Evolutionary conservation across 2,113 vertebrate genomes (phyloP), one percentile per base, ranked within the genome.

Genomic region (Acrocephalus arundinaceus): DNA sequence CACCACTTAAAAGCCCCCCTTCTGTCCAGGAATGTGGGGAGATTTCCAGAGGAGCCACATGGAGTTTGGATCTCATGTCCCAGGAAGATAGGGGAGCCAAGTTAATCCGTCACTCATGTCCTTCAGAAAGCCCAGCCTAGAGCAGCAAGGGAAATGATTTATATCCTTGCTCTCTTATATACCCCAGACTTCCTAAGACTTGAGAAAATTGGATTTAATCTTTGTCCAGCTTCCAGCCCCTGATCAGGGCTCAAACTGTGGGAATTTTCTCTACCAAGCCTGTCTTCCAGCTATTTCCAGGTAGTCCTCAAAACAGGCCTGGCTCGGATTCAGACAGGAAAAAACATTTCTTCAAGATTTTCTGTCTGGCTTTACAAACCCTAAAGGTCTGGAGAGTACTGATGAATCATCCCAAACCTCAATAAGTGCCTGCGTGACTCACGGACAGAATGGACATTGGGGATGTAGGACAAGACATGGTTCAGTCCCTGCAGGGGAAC

Each of bases 261-360:
- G 75, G 73, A 90, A 33, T 33, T 43, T 84, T 89, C 88, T 31
- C 58, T 6, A 1, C 61, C 54, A 87, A 85, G 55, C 46, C 22
- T 61, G 9, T 95, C 58, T 90, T 85, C 89, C 68, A 94, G 72
- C 54, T 81, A 28, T 85, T 94, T 95, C 83, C 92, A 95, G 96
- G 96, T 97, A 94, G 83, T 76, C 52, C 66, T 93, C 73, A 82
- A 65, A 94, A 93, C 3, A 22, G 63, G 19, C 65, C 52, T 96
- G 91, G 85, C 55, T 90, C 72, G 57, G 68, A 86, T 85, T 90
- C 90, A 91, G 63, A 49, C 63, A 93, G 71, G 91, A 95, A 95
- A 88, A 94, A 33, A 58, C 33, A 88, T 93, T 96, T 90, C 87
- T 93, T 2, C 68, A 66, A 94, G 78, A 91, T 74, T 94, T 96